Evolutionary conservation across 1,140 invertebrate genomes (phyloP).

Genomic region (Drosophila leontia): DNA sequence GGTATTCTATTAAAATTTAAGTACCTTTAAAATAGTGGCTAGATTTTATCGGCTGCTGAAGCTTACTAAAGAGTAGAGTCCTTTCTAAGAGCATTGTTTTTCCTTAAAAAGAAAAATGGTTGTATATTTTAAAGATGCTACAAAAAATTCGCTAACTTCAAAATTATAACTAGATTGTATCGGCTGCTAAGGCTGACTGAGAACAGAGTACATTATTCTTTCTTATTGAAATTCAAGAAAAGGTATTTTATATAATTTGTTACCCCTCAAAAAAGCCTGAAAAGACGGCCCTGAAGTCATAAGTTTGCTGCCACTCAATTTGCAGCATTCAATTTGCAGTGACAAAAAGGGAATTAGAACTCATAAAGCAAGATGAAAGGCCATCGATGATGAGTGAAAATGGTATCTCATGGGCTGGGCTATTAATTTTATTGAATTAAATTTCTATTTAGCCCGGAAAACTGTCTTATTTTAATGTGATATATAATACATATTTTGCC

Average conservation of each 20-base stretch:
- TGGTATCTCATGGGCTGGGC: not conserved
- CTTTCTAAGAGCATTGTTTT: not conserved
- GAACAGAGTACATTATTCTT: not conserved
- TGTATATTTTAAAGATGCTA: not conserved
- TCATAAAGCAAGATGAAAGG: slow-evolving; percentile 75
- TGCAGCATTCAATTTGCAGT: slow-evolving; percentile 77
- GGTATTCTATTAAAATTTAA: too few relatives aligned
- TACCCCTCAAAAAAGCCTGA: not conserved
- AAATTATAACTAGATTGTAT: not conserved
- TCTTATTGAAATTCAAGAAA: not conserved
- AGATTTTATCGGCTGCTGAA: not conserved
- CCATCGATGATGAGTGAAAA: slow-evolving; percentile 41
- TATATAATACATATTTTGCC: slow-evolving; percentile 1
- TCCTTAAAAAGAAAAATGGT: not conserved
- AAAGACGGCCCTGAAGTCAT: slow-evolving; percentile 30
- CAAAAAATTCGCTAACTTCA: not conserved
- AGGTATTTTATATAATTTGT: not conserved
- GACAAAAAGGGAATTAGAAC: slow-evolving; percentile 72
- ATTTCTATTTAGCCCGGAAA: slow-evolving; percentile 5
- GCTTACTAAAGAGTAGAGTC: not conserved
- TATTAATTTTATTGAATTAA: slow-evolving; percentile 26
- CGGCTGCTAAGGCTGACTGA: not conserved
- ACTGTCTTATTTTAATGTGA: slow-evolving; percentile 27
- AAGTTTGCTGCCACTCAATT: slow-evolving; percentile 71
- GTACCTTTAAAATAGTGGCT: not conserved